Base-by-base conservation (phyloP, 2,888 invertebrate species). In the Lasioglossum figueresi region DNA sequence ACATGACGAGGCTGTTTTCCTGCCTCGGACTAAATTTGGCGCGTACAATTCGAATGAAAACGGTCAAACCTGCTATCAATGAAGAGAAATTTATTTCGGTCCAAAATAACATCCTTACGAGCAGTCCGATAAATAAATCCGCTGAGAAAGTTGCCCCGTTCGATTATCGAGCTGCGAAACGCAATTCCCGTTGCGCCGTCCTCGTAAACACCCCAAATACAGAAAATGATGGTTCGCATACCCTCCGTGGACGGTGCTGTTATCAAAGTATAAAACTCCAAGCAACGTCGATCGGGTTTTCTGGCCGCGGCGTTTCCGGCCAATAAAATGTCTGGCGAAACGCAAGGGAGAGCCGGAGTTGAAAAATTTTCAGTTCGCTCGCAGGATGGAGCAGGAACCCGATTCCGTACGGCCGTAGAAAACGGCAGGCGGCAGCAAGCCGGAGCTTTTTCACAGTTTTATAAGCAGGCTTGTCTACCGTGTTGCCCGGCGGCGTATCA, bases 401-500 rank as follows among this genome's bases (percentile, higher is more conserved):
- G 63, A 63, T 76, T 45, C 34, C 23, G 59, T 59, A n/a, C 63
- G 63, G 31, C 63, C 31, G 43, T 59, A 40, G 23, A 16, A 31
- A 75, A 71, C 71, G 40, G 71, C 71, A 23, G 31, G 43, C 78
- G 43, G 40, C 52, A 56, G 43, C 14, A 37, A 48, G 31, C 70
- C 40, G 56, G 8, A 19, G 66, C 77, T 40, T 56, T 82, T 56
- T 82, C 80, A 79, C 66, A 78, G 70, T 66, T 76, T 68, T 74
- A 79, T 56, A 66, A 83, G 81, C 82, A 82, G 68, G 68, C 72
- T 72, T 73, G 75, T 81, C 76, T 56, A n/a, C 84, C 59, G 82
- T 85, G 86, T 82, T 73, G 83, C 80, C 73, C 34, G 34, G 86
- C 83, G 68, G 84, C 83, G 76, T 93, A 93, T 93, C 93, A 91